Conservation (phyloP, 2,888 invertebrate genomes). For the Criorhina ranunculi region DNA sequence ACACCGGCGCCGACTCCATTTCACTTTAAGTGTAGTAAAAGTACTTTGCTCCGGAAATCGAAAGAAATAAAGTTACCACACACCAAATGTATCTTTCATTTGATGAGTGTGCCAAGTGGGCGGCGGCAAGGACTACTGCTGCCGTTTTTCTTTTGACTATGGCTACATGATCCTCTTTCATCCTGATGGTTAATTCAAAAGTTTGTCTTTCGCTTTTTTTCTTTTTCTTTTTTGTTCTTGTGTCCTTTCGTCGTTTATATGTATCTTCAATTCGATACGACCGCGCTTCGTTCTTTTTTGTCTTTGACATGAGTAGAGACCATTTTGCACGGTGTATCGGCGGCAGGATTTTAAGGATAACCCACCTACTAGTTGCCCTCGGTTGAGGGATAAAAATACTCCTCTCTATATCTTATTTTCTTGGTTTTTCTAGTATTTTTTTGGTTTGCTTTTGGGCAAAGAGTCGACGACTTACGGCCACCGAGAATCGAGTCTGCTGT, state of each 20-base stretch:
- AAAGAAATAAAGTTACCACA: constrained; percentile 70
- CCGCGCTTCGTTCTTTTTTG: neutral
- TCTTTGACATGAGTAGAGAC: constrained; percentile 38
- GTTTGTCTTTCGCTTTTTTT: constrained; percentile 50
- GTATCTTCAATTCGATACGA: constrained; percentile 39
- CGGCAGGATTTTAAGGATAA: constrained; percentile 46
- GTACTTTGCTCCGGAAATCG: constrained; percentile 62
- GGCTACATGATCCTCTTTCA: constrained; percentile 39
- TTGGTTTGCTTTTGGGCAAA: constrained; percentile 23
- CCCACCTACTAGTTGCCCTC: constrained; percentile 31
- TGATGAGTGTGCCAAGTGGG: constrained; percentile 61
- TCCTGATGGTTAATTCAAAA: constrained; percentile 73
- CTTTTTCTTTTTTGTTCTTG: constrained; percentile 4
- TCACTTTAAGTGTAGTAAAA: constrained; percentile 59
- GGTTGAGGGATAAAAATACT: constrained; percentile 44
- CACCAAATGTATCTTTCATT: constrained; percentile 63
- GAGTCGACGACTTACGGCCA: constrained; percentile 27
- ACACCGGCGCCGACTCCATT: constrained; percentile 41
- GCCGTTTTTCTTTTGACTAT: constrained; percentile 5
- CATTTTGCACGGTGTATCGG: constrained; percentile 22
- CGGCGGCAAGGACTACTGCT: neutral
- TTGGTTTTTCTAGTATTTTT: constrained; percentile 29
- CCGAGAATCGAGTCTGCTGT: constrained; percentile 24
- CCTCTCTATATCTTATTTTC: constrained; percentile 25
- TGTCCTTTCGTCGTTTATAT: constrained; percentile 24